Percentiles rank a stretch among this genome's conserved stretches.
Evolutionary conservation across 2,888 invertebrate genomes (phyloP).

Genomic region (Chrysina gloriosa): DNA sequence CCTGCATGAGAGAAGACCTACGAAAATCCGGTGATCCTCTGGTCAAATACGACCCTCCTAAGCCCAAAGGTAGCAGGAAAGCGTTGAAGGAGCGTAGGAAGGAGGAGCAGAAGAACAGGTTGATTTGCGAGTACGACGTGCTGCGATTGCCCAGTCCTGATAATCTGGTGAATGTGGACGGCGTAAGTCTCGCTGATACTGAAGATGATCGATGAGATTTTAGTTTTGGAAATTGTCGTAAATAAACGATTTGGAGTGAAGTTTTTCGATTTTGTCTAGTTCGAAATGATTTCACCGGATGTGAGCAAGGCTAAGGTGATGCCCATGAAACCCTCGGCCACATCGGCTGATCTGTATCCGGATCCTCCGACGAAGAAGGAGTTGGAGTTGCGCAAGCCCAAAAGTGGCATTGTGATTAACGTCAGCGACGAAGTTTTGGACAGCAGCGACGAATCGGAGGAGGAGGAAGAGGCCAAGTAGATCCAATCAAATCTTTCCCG

Average conservation of each 20-base stretch:
- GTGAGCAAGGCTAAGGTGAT: constrained; percentile 57
- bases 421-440: constrained; percentile 43
- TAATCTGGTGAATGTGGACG: constrained; percentile 47
- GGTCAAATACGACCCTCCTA: constrained; percentile 52
- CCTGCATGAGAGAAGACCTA: constrained; percentile 22
- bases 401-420: constrained; percentile 62
- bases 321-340: constrained; percentile 55
- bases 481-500: background rate
- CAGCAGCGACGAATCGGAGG: constrained; percentile 10
- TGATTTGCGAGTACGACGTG: constrained; percentile 56
- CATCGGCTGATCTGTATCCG: constrained; percentile 56
- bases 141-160: constrained; percentile 55
- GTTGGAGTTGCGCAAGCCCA: constrained; percentile 57
- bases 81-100: constrained; percentile 43
- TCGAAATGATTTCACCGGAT: constrained; percentile 59
- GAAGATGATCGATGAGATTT: background rate
- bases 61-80: constrained; percentile 47
- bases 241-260: too few relatives aligned
- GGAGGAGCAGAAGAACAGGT: constrained; percentile 51
- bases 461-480: constrained; percentile 37
- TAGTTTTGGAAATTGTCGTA: background rate
- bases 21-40: constrained; percentile 31
- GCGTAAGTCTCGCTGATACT: constrained; percentile 6
- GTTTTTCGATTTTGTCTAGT: constrained; percentile 46
- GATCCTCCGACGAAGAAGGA: constrained; percentile 54